Evolutionary conservation across 53 echinoderm and acorn worm genomes (phyloP), one percentile per base, ranked within the genome.

Genomic region (Echinarachnius parma): DNA sequence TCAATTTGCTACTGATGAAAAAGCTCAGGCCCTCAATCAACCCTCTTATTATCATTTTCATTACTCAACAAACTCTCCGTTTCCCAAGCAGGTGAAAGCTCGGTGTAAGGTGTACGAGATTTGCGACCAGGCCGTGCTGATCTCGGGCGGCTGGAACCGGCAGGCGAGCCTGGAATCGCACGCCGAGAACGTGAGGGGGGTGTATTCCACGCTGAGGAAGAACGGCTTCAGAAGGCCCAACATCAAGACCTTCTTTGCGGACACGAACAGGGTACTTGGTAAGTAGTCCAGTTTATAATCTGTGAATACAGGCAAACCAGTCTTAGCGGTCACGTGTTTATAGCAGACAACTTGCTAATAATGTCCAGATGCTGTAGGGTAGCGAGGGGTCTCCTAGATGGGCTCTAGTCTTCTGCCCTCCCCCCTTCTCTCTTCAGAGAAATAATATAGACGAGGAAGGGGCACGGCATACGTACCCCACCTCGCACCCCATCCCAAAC

Each of bases 191-290:
- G 76, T 88, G 21, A 54, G 62, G n/a, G 69, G 76, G 18, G 78
- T 92, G 66, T 92, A 98, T 64, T 61, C 67, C 20, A 82, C 86
- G 77, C 88, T 98, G 11, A 76, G 98, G 32, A 77, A 79, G 13
- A 84, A 91, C 21, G 98, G 98, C 8, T 98, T 98, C 78, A 91
- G 86, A 20, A 79, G 84, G 55, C 86, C 87, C 4, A 86, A 92
- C 69, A 92, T 98, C 66, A 98, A 91, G 72, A 92, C 92, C 10
- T 98, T 98, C 83, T 98, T 98, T 48, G 98, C 98, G 27, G 98
- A 98, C 35, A 94, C 80, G 23, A 83, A 88, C 8, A 85, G 84
- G 39, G 88, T 98, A 22, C 61, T 92, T 53, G 82, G 98, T 98
- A 77, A 53, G 76, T 83, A 29, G 28, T n/a, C n/a, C n/a, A n/a